Evolutionary conservation across 2,888 invertebrate genomes (phyloP), one percentile per base, ranked within the genome.

Genomic region (Stegana nigrithorax): DNA sequence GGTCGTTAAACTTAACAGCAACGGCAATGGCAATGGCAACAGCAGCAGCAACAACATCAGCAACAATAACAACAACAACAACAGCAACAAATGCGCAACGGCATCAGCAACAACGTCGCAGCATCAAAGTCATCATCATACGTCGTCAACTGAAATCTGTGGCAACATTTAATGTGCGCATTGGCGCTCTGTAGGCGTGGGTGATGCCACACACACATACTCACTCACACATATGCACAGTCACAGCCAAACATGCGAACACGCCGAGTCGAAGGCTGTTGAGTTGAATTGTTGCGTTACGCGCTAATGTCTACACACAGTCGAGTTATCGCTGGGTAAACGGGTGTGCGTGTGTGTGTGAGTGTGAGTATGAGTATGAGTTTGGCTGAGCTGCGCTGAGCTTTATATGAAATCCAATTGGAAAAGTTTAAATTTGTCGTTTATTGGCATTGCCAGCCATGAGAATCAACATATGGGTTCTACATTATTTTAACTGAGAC

Each of bases 1-100:
- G 66, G 69, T 67, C 69, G 66, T 69, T 69, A 69, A 68, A 69
- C 63, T 69, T 69, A 69, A 69, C 69, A 69, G 66, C 64, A 62
- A 60, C 26, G 63, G 63, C 7, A 47, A 25, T 6, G n/a, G 17
- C n/a, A 42, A 42, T 42, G 42, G 42, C 42, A 42, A 42, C 32
- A 26, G 29, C 58, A n/a, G n/a, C n/a, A n/a, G n/a, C n/a, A n/a
- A n/a, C n/a, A n/a, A n/a, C n/a, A n/a, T n/a, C n/a, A n/a, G n/a
- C n/a, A n/a, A n/a, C n/a, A n/a, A n/a, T n/a, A n/a, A n/a, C n/a
- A n/a, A n/a, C n/a, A n/a, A n/a, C n/a, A n/a, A n/a, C n/a, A n/a
- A n/a, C n/a, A n/a, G n/a, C n/a, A n/a, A n/a, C n/a, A n/a, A n/a
- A n/a, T n/a, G n/a, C n/a, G n/a, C n/a, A 47, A 25, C 36, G 55